Evolutionary conservation across 2,888 invertebrate species (phyloP), one percentile per base, ranked within the genome.

Genomic region (Xestia rhomboidea): DNA sequence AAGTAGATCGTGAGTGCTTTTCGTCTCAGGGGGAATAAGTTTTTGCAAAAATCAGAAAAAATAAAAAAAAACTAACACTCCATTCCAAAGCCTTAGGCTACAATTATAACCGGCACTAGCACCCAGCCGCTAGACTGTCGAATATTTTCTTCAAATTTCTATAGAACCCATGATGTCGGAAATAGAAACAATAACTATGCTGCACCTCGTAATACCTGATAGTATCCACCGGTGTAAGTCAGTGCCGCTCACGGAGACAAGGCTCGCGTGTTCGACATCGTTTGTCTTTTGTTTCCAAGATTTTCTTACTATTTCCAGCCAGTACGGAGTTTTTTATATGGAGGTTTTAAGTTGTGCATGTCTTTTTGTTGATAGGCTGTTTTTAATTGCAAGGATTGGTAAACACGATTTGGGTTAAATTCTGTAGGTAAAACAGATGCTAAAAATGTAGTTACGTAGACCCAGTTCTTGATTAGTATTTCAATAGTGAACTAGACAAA

Each of bases 141-240:
- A 30, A 15, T 46, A 24, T 24, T 24, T 10, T 34, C 24, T 10
- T 34, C 6, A 51, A 13, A 51, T 49, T 18, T 10, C 62, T 18
- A 21, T 21, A 62, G 62, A 34, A 10, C 21, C 62, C 21, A 21
- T 21, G 34, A 62, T 34, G 10, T 21, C 5, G 34, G 34, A 62
- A 79, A 79, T 41, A 51, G 15, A 67, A 30, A 24, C 21, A 15
- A 80, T 54, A 46, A 54, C 15, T 30, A 62, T 30, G 30, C 57
- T 51, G 51, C 62, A 46, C 6, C 76, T 62, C 24, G 15, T 34
- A 63, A 57, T 68, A 44, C 21, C 54, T 2, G 81, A 72, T 81
- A 21, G 30, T 73, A 76, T 76, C 68, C 2, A n/a, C 24, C 68
- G 64, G 82, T 83, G 81, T 71, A 77, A 83, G 77, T 57, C 83